These are phyloP conservation scores for Puma concolor DNA, from an alignment of 2,113 vertebrate genomes.

Conservation along the genomic window DNA sequence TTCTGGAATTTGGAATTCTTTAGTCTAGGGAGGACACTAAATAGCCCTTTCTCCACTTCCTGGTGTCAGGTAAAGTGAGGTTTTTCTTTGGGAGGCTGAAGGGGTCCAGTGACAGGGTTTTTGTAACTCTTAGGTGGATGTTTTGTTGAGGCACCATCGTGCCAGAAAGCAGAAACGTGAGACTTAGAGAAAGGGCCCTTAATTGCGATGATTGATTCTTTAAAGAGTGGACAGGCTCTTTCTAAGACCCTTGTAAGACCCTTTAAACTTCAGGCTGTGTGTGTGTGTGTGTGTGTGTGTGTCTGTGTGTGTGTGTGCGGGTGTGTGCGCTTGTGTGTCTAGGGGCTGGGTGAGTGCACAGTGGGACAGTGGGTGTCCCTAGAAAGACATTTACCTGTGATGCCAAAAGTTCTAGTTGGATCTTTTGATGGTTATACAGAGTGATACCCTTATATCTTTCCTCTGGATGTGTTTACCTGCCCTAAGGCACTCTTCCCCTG, in stretches of 20 bases:
- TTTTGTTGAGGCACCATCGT: neutral
- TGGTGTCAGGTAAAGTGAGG: neutral
- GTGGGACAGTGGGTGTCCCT: neutral
- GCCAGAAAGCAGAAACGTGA: neutral
- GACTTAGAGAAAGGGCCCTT: neutral
- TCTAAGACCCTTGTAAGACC: neutral
- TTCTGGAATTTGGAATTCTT: neutral
- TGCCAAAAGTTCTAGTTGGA: neutral
- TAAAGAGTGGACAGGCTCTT: neutral
- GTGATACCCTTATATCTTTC: neutral
- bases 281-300: neutral
- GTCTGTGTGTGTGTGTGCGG: neutral
- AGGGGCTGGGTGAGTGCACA: rapidly evolving
- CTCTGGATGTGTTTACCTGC: neutral
- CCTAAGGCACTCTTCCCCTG: neutral
- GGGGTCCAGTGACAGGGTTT: neutral
- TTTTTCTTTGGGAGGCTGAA: neutral
- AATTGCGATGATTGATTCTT: neutral
- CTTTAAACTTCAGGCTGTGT: neutral
- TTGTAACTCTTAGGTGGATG: neutral
- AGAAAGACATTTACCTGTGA: neutral
- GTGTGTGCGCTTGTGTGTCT: neutral
- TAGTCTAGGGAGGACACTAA: neutral
- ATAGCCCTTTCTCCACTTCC: neutral
- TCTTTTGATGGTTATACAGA: neutral